phyloP scores from a whole-genome alignment of 2,888 invertebrate species.

The Eudemis profundana region DNA sequence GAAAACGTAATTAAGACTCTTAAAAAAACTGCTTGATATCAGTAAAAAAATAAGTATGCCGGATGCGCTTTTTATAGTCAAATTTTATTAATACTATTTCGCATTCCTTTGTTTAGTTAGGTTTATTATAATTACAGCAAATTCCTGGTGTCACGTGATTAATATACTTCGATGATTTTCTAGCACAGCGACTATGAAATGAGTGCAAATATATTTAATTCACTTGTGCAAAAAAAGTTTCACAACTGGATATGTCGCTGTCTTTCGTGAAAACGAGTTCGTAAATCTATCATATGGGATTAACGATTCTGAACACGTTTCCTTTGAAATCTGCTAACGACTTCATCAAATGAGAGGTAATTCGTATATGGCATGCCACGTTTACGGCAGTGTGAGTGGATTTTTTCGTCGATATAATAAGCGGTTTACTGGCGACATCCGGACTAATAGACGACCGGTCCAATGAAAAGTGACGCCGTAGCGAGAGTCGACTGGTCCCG shows the following conservation, averaged over 20 bases:
- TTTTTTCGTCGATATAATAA: slow-evolving; percentile 32
- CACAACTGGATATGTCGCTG: background rate
- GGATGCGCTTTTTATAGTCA: slow-evolving; percentile 6
- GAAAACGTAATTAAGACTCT: slow-evolving; percentile 25
- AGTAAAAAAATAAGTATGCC: slow-evolving; percentile 2
- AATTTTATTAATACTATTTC: slow-evolving; percentile 3
- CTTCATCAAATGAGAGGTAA: slow-evolving; percentile 28
- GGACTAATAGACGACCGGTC: slow-evolving; percentile 34
- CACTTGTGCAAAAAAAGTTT: background rate
- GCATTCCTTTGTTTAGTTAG: slow-evolving; percentile 8
- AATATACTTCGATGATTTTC: slow-evolving; percentile 11
- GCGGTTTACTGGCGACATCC: slow-evolving; percentile 30
- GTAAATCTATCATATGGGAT: background rate
- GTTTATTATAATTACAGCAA: slow-evolving; percentile 1
- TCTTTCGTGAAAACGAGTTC: background rate
- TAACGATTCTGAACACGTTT: slow-evolving; percentile 11
- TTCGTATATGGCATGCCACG: slow-evolving; percentile 1
- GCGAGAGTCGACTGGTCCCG: slow-evolving; percentile 50
- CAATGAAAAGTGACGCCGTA: slow-evolving; percentile 49
- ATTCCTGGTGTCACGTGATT: slow-evolving; percentile 10
- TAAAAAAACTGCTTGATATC: slow-evolving; percentile 3
- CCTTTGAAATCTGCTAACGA: slow-evolving; percentile 26
- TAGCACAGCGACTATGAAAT: slow-evolving; percentile 12
- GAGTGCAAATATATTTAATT: no score
- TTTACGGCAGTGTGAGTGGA: background rate